A percentile compares a stretch with the other conserved stretches of the same genome.
phyloP scores from a whole-genome alignment of 2,888 invertebrate species.

The Tetragonula carbonaria region DNA sequence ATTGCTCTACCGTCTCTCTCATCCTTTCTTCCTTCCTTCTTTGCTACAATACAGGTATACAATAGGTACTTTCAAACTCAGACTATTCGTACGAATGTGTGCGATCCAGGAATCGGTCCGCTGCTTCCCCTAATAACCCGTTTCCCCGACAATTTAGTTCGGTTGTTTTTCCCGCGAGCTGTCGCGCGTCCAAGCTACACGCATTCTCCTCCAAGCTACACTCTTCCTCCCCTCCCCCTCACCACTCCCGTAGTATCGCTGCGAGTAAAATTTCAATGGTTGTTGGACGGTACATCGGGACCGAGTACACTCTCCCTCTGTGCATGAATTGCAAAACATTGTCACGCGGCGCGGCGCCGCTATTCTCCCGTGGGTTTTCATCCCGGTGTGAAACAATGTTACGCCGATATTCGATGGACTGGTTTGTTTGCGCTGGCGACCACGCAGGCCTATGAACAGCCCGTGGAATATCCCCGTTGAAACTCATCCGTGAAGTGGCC shows the following conservation, averaged over 20 bases:
- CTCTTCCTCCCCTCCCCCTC: conserved; percentile 1
- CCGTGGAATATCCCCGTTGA: conserved; percentile 42
- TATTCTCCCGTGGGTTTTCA: conserved; percentile 36
- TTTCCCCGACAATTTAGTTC: not conserved
- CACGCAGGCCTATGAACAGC: conserved; percentile 15
- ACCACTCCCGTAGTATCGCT: not conserved
- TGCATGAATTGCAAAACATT: conserved; percentile 58
- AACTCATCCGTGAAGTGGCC: conserved; percentile 56
- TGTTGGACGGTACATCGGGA: conserved; percentile 27
- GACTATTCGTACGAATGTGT: not conserved
- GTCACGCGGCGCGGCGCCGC: conserved; percentile 26
- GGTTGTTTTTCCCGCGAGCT: conserved; percentile 24
- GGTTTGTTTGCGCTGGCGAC: conserved; percentile 48
- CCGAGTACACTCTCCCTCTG: conserved; percentile 3
- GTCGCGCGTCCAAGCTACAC: not conserved
- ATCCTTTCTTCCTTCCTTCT: not conserved
- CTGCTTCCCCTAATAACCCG: conserved; percentile 27
- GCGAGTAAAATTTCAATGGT: conserved; percentile 49
- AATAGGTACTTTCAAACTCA: not conserved
- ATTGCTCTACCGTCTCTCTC: no score
- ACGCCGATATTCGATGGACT: conserved; percentile 63
- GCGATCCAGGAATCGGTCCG: not conserved
- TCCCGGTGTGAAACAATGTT: conserved; percentile 53
- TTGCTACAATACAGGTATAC: not conserved
- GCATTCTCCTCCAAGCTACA: conserved; percentile 22